A percentile compares a stretch with the other conserved stretches of the same genome.
Evolutionary conservation across 2,888 invertebrate species (phyloP).

Genomic region (Noctuana brunneofusca): DNA sequence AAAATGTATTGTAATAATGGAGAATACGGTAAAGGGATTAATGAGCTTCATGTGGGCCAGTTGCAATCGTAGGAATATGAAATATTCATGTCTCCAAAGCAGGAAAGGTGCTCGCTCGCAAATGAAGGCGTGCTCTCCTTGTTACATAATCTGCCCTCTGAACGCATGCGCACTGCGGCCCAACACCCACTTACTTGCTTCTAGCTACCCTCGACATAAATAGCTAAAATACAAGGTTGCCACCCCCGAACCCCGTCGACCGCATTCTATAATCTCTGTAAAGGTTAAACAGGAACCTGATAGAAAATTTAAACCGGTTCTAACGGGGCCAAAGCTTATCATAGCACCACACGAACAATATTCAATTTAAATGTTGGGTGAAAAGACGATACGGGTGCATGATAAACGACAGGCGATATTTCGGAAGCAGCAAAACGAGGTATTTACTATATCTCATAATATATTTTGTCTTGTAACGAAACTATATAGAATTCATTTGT

Average conservation of each 20-base stretch:
- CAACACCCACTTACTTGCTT: slow-evolving; percentile 59
- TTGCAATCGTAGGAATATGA: slow-evolving; percentile 36
- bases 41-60: slow-evolving; percentile 44
- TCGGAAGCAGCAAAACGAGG: not conserved
- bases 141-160: slow-evolving; percentile 74
- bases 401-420: slow-evolving; percentile 4
- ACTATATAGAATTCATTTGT: slow-evolving; percentile 3
- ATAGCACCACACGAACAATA: slow-evolving; percentile 15
- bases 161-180: slow-evolving; percentile 70
- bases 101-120: slow-evolving; percentile 40
- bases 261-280: slow-evolving; percentile 78
- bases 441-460: not conserved
- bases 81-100: slow-evolving; percentile 44
- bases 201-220: slow-evolving; percentile 75
- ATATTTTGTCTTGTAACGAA: not conserved
- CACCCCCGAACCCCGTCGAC: slow-evolving; percentile 74
- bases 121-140: slow-evolving; percentile 54
- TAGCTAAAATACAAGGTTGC: slow-evolving; percentile 82
- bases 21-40: slow-evolving; percentile 38
- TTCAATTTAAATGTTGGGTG: slow-evolving; percentile 13
- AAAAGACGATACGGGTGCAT: slow-evolving; percentile 5
- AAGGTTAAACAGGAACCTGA: slow-evolving; percentile 79
- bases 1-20: no score
- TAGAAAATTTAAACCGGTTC: slow-evolving; percentile 69
- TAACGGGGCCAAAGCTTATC: slow-evolving; percentile 52